phyloP scores from a whole-genome alignment of 2,888 invertebrate species.

The Patella caerulea region DNA sequence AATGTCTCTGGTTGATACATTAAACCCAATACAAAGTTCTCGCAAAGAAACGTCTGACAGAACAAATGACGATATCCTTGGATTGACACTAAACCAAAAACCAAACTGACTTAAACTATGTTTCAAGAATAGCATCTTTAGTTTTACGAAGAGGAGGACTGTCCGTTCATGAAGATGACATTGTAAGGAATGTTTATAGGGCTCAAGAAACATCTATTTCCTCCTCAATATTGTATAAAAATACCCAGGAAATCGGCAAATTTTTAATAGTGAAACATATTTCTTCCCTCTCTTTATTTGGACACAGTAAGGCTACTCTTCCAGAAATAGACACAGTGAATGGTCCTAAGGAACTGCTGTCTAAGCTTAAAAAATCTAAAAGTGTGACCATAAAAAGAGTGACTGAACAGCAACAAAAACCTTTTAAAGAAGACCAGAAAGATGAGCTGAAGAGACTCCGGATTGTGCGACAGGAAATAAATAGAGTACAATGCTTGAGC shows the following conservation, averaged over 20 bases:
- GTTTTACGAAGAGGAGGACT: slow-evolving; percentile 26
- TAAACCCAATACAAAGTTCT: too few relatives aligned
- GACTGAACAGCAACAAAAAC: slow-evolving; percentile 18
- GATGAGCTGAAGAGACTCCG: slow-evolving; percentile 25
- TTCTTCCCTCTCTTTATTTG: not conserved
- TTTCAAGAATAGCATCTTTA: slow-evolving; percentile 20
- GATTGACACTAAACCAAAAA: not conserved
- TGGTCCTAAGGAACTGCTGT: too few relatives aligned
- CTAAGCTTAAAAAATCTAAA: too few relatives aligned
- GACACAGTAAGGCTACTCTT: not conserved
- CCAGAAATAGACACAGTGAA: too few relatives aligned
- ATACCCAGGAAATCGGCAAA: slow-evolving; percentile 20
- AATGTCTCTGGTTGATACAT: too few relatives aligned
- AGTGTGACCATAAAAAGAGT: slow-evolving; percentile 5
- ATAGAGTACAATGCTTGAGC: slow-evolving; percentile 21
- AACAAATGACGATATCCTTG: too few relatives aligned
- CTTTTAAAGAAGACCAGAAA: slow-evolving; percentile 15
- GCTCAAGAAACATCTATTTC: slow-evolving; percentile 10
- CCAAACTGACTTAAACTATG: slow-evolving; percentile 26
- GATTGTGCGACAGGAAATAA: slow-evolving; percentile 13
- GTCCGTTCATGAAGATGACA: not conserved
- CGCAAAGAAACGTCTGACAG: too few relatives aligned
- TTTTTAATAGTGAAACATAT: slow-evolving; percentile 25
- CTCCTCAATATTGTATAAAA: slow-evolving; percentile 15
- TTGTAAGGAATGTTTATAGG: slow-evolving; percentile 26